Evolutionary conservation across 2,888 invertebrate species (phyloP).

Genomic region (Dorcus parallelipipedus): DNA sequence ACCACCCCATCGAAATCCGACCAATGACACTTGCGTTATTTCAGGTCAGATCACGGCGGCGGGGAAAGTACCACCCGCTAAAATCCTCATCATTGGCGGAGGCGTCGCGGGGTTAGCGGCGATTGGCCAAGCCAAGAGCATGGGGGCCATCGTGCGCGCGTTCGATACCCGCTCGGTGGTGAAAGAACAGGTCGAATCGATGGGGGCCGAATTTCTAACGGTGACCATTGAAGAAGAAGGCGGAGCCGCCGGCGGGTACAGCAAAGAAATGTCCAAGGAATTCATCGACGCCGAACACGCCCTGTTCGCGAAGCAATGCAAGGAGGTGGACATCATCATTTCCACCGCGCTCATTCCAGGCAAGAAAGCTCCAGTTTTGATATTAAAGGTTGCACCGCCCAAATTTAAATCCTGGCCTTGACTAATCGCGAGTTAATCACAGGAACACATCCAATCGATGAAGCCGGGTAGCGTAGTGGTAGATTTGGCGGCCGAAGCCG

Average conservation of each 20-base stretch:
- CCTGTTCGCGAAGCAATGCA: conserved; percentile 80
- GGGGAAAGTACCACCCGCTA: conserved; percentile 85
- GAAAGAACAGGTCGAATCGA: conserved; percentile 79
- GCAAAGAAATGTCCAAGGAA: conserved; percentile 82
- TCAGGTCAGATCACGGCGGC: conserved; percentile 88
- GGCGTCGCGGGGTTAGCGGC: conserved; percentile 88
- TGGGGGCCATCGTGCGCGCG: conserved; percentile 86
- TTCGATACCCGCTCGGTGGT: conserved; percentile 85
- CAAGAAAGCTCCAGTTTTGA: conserved; percentile 75
- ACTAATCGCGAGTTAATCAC: background rate
- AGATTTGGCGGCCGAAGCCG: conserved; percentile 85
- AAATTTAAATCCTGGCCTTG: too few relatives aligned
- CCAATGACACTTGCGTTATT: conserved; percentile 8
- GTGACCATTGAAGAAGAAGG: conserved; percentile 74
- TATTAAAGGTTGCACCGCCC: conserved; percentile 61
- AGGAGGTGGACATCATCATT: conserved; percentile 82
- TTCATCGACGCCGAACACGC: conserved; percentile 84
- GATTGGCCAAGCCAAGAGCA: conserved; percentile 79
- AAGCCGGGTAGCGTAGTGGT: conserved; percentile 87
- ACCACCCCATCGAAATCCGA: background rate
- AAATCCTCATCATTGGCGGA: conserved; percentile 83
- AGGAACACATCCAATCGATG: conserved; percentile 77
- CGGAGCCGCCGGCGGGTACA: conserved; percentile 71
- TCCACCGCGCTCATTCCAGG: conserved; percentile 89
- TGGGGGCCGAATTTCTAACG: conserved; percentile 85